Evolutionary conservation across 2,888 invertebrate species (phyloP).

Genomic region (Sphaerophoria taeniata): DNA sequence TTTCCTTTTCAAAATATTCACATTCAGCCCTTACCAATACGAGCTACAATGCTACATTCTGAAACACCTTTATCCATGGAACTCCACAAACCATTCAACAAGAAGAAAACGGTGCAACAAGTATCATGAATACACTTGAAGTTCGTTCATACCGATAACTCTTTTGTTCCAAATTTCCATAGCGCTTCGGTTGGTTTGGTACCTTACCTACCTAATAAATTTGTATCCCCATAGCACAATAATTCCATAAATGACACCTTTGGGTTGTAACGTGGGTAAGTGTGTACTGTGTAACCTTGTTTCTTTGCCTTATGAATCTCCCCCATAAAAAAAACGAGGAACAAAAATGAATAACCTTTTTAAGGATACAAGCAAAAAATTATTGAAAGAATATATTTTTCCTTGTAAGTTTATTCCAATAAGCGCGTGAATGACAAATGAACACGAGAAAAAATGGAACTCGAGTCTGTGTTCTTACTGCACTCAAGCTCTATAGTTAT

Average conservation of each 20-base stretch:
- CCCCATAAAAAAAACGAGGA: background rate
- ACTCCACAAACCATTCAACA: background rate
- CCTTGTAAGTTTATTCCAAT: background rate
- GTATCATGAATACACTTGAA: no score
- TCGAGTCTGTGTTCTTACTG: background rate
- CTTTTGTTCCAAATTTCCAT: background rate
- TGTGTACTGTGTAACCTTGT: background rate
- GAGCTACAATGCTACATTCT: background rate
- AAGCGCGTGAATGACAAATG: background rate
- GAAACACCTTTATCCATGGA: background rate
- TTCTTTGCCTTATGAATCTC: background rate
- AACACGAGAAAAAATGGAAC: background rate
- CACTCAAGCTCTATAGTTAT: background rate
- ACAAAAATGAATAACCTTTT: background rate
- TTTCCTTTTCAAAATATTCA: background rate
- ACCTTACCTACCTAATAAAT: background rate
- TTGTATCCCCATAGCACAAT: conserved; percentile 10
- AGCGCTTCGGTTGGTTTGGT: background rate
- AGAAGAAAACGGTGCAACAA: no score
- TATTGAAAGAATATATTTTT: background rate
- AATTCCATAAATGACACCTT: background rate
- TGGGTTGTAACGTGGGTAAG: background rate
- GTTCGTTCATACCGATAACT: no score
- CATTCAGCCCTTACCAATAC: no score
- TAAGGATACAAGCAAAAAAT: background rate